Evolutionary conservation across 1,140 invertebrate genomes (phyloP).

Genomic region (Trachymyrmex septentrionalis): DNA sequence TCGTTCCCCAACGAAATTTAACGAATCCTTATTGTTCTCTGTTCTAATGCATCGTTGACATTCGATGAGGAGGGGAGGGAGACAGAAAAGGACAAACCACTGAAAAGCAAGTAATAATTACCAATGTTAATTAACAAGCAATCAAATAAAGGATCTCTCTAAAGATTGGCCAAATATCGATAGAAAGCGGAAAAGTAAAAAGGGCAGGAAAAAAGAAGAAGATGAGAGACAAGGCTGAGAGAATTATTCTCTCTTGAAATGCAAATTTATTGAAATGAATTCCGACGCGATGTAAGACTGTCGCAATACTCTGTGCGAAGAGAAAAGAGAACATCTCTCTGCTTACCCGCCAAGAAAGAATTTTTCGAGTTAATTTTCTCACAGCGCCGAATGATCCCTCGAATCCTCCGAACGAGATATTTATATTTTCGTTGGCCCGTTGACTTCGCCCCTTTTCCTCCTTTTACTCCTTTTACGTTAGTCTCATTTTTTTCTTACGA

Average conservation of each 20-base stretch:
- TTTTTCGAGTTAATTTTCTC: slow-evolving; percentile 79
- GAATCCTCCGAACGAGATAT: slow-evolving; percentile 64
- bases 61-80: neutral
- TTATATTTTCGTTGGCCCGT: slow-evolving; percentile 71
- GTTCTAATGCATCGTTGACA: neutral
- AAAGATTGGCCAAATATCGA: slow-evolving; percentile 49
- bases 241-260: slow-evolving; percentile 72
- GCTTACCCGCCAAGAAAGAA: slow-evolving; percentile 58
- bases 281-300: slow-evolving; percentile 78
- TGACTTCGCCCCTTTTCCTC: slow-evolving; percentile 1
- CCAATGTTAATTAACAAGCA: slow-evolving; percentile 69
- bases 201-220: neutral
- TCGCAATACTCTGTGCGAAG: slow-evolving; percentile 69
- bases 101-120: slow-evolving; percentile 60
- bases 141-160: slow-evolving; percentile 74
- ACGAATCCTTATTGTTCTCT: neutral
- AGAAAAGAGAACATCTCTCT: slow-evolving; percentile 42
- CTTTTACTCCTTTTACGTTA: neutral
- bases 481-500: neutral
- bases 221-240: slow-evolving; percentile 34
- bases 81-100: neutral
- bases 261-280: slow-evolving; percentile 82
- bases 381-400: slow-evolving; percentile 56
- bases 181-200: neutral
- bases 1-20: slow-evolving; percentile 29